Base-by-base conservation (phyloP, 2,797 vertebrate genomes). In the Perodicticus potto region DNA sequence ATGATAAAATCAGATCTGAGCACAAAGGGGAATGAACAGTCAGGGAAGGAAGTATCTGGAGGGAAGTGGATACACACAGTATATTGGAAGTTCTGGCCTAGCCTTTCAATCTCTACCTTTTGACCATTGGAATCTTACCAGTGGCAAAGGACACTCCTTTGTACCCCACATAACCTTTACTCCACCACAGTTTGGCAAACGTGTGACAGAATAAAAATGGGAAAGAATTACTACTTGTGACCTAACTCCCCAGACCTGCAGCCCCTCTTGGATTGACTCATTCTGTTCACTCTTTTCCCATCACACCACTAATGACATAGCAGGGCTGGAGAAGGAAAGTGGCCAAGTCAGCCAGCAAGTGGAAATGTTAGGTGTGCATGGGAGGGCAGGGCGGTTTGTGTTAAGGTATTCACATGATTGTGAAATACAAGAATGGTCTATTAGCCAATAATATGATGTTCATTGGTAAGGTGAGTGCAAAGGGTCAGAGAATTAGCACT, bases 261-360 rank as follows among this genome's bases (percentile, higher is more conserved):
- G 57, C 86, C 53, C 95, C 70, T 86, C 93, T 93, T 67, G 59
- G 53, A 86, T 4, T 87, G 95, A 95, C 59, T 85, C 88, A 89
- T 77, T 76, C 76, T 89, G 20, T 7, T 94, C 72, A 73, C 32
- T 76, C 76, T 77, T 90, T 86, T 34, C 27, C 57, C 65, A 88
- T 82, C 65, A 67, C 6, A 70, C 96, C 96, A 86, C 97, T 94
- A 97, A 89, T 86, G 43, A 92, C 27, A 96, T 13, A 37, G 69
- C 72, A 45, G 59, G 29, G 19, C 53, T 63, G 63, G 73, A 43
- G 67, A 92, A 65, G 73, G 92, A 69, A 96, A 80, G 91, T 81
- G 45, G 78, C 65, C 67, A 32, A 65, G 76, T 93, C 70, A 72
- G 82, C 83, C 96, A 92, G 88, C 65, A 91, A 93, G 59, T 77